phyloP scores from a whole-genome alignment of 2,888 invertebrate species.

The Epinotia demarniana region DNA sequence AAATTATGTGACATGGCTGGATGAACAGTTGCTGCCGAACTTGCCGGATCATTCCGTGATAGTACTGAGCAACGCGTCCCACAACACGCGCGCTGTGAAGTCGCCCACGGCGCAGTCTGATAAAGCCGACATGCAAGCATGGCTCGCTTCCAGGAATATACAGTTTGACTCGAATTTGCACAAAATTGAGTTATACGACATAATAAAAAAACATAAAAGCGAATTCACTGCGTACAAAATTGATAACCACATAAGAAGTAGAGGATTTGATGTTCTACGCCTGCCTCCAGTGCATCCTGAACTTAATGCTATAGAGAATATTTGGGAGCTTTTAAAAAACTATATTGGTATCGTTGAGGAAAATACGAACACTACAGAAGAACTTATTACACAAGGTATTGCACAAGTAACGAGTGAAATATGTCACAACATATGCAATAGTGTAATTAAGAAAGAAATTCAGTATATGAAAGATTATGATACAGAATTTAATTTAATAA shows the following conservation, averaged over 20 bases:
- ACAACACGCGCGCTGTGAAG: constrained; percentile 38
- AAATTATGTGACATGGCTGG: constrained; percentile 52
- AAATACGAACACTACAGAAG: background rate
- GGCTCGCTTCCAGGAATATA: constrained; percentile 9
- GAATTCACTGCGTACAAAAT: background rate
- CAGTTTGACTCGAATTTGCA: background rate
- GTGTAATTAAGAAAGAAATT: constrained; percentile 1
- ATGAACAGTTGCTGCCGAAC: constrained; percentile 51
- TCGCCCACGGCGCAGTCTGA: constrained; percentile 1
- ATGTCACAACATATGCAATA: background rate
- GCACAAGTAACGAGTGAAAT: background rate
- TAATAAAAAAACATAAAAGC: background rate
- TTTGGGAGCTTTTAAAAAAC: constrained; percentile 6
- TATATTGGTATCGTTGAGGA: background rate
- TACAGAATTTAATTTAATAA: background rate
- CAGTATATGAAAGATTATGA: constrained; percentile 20
- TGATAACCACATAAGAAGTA: constrained; percentile 5
- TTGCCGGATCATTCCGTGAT: constrained; percentile 47
- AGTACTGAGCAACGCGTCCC: constrained; percentile 49
- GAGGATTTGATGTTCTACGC: constrained; percentile 10
- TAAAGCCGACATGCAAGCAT: background rate
- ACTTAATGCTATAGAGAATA: constrained; percentile 2
- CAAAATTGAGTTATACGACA: constrained; percentile 14
- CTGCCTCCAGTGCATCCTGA: constrained; percentile 5
- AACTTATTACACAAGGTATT: background rate